phyloP scores from a whole-genome alignment of 2,888 invertebrate genomes.

The Baccha elongata region DNA sequence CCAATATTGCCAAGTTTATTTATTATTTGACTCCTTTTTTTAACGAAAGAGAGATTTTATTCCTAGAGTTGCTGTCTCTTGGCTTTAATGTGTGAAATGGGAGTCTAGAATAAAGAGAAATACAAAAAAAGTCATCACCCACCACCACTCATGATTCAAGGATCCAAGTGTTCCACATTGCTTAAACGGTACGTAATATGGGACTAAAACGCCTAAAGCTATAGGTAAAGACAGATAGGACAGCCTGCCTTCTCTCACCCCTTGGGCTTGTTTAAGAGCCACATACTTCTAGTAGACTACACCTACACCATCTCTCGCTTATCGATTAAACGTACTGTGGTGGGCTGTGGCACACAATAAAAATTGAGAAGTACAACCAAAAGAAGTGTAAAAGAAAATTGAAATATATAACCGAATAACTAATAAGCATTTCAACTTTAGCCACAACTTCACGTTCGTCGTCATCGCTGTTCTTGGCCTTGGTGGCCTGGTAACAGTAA shows the following conservation, averaged over 20 bases:
- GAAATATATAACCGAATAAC: slow-evolving; percentile 30
- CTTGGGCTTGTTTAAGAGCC: slow-evolving; percentile 43
- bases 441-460: slow-evolving; percentile 46
- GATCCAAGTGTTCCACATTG: slow-evolving; percentile 47
- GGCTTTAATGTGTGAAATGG: slow-evolving; percentile 43
- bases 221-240: too few species aligned
- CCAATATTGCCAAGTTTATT: slow-evolving; percentile 69
- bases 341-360: slow-evolving; percentile 64
- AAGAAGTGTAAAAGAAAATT: background rate
- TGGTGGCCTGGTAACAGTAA: slow-evolving; percentile 43
- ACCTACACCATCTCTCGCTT: slow-evolving; percentile 48
- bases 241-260: background rate
- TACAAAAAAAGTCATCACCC: slow-evolving; percentile 12
- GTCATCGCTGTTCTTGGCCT: background rate
- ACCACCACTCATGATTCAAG: slow-evolving; percentile 52
- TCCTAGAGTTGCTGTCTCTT: slow-evolving; percentile 45
- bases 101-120: background rate
- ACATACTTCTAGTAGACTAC: slow-evolving; percentile 46
- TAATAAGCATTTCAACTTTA: slow-evolving; percentile 61
- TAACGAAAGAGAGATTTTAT: slow-evolving; percentile 48
- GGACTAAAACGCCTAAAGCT: slow-evolving; percentile 64
- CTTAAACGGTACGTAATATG: slow-evolving; percentile 59
- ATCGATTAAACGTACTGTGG: slow-evolving; percentile 73
- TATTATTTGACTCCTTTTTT: slow-evolving; percentile 60
- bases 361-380: slow-evolving; percentile 49